Percentiles rank a stretch among this genome's conserved stretches.
phyloP scores from a whole-genome alignment of 2,113 vertebrate genomes.

The Papio anubis region DNA sequence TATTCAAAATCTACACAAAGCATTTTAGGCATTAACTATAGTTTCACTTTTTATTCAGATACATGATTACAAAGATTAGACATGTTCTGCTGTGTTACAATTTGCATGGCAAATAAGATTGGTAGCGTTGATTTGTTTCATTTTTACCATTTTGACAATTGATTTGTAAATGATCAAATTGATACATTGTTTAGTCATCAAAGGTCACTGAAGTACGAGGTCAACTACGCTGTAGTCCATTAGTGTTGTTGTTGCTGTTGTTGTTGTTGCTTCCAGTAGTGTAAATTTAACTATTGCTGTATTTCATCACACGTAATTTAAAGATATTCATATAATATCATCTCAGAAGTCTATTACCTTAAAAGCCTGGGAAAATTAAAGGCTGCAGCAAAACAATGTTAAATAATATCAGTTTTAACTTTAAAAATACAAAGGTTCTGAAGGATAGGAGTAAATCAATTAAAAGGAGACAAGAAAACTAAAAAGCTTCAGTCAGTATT shows the following conservation, averaged over 20 bases:
- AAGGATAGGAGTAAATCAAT: neutral
- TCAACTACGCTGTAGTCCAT: neutral
- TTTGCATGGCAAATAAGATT: neutral
- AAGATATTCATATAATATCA: neutral
- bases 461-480: neutral
- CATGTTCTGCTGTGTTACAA: neutral
- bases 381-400: neutral
- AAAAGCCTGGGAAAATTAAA: neutral
- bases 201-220: neutral
- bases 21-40: neutral
- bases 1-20: neutral
- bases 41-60: conserved; percentile 4
- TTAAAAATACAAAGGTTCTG: neutral
- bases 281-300: neutral
- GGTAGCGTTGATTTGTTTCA: neutral
- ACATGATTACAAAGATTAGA: conserved; percentile 10
- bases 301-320: neutral
- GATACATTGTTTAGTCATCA: neutral
- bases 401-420: neutral
- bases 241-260: neutral
- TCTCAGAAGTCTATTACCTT: neutral
- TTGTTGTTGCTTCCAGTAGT: neutral
- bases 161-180: conserved; percentile 40
- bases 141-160: neutral
- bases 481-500: neutral